phyloP scores from a whole-genome alignment of 2,113 vertebrate species.

The Donacobius atricapilla region DNA sequence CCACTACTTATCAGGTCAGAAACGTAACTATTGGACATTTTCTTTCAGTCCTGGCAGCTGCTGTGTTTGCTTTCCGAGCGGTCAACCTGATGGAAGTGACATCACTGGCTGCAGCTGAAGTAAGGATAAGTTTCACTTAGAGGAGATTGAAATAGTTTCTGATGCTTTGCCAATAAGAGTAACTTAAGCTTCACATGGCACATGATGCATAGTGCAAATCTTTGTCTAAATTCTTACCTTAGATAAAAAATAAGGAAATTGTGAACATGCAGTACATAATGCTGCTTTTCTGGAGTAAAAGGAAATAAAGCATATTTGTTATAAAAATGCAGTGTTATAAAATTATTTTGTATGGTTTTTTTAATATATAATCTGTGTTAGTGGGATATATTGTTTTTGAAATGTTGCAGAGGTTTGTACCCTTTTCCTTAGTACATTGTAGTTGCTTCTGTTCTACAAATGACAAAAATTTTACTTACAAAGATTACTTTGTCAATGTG shows the following conservation, averaged over 20 bases:
- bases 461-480: background rate
- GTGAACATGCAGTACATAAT: background rate
- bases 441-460: background rate
- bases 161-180: slow-evolving; percentile 74
- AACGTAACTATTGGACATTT: slow-evolving; percentile 68
- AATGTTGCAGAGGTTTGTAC: background rate
- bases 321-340: background rate
- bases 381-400: background rate
- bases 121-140: slow-evolving; percentile 79
- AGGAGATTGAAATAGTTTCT: slow-evolving; percentile 84
- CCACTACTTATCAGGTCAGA: slow-evolving; percentile 8
- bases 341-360: background rate
- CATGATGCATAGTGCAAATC: slow-evolving; percentile 70
- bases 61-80: slow-evolving; percentile 95
- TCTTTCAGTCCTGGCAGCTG: slow-evolving; percentile 90
- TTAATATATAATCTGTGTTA: background rate
- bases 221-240: slow-evolving; percentile 41
- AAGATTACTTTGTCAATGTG: background rate
- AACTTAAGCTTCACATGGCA: slow-evolving; percentile 74
- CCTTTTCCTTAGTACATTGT: background rate
- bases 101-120: slow-evolving; percentile 95
- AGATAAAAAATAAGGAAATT: slow-evolving; percentile 26
- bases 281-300: background rate
- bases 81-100: slow-evolving; percentile 99
- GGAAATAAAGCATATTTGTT: background rate